Base-by-base conservation (phyloP, 2,888 invertebrate genomes). In the Galeruca laticollis region DNA sequence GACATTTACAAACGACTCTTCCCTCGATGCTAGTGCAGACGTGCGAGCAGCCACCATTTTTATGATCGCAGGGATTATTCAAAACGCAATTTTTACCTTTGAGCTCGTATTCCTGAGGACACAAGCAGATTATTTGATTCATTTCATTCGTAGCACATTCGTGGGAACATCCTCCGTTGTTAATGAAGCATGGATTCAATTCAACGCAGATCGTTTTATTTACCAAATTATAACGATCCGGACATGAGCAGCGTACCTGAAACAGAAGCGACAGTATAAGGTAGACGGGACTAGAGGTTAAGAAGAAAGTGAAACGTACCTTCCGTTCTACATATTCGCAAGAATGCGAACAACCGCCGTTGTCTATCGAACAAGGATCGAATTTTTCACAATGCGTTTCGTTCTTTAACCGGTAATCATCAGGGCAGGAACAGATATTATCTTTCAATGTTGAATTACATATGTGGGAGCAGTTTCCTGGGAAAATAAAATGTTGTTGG, bases 81-180 rank as follows among this genome's bases (percentile, higher is more conserved):
- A 69, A 40, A 1, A 73, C 31, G 59, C 81, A 81, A 1, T 61
- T 73, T 69, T 78, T 88, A 4, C 77, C 74, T 47, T 73, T 69
- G 10, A 84, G 72, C 49, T 77, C 63, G 69, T 81, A 84, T 0
- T 87, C 87, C 2, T 83, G 77, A 0, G 86, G 87, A 69, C 89
- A 89, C 3, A 80, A 79, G 74, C 90, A 90, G 33, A 80, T 71
- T 2, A 76, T 73, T 40, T 68, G 57, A 18, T 70, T 64, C 59
- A 51, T 65, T 35, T 73, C 69, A n/a, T 84, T 85, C 70, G 71
- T 80, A 52, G 83, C 73, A 69, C 90, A 90, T n/a, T 82, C 82
- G 71, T 88, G 87, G 0, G 88, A 87, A 79, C 90, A 91, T n/a
- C 89, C 90, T 0, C 89, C 89, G 74, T 90, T 89, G 65, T 86